A percentile compares a stretch with the other conserved stretches of the same genome.
phyloP scores from a whole-genome alignment of 2,797 vertebrate genomes.

The Spheniscus humboldti region DNA sequence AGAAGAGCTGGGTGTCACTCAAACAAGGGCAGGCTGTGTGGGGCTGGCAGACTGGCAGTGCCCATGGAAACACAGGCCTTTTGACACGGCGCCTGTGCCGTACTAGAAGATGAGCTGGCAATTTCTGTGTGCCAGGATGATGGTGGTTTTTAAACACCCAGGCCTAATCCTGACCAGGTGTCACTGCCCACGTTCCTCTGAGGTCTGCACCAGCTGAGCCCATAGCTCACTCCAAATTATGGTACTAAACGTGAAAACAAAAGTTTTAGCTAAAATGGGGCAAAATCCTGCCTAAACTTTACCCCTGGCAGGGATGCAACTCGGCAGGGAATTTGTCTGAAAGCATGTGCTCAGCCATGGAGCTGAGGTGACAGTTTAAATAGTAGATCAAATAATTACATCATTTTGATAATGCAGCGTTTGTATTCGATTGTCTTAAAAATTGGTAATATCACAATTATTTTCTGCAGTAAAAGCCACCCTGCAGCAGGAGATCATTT shows the following conservation, averaged over 20 bases:
- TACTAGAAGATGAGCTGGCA: slow-evolving; percentile 21
- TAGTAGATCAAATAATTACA: not conserved
- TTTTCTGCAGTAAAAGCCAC: not conserved
- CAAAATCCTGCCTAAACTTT: not conserved
- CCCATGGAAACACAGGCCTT: not conserved
- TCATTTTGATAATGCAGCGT: not conserved
- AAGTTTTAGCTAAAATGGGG: not conserved
- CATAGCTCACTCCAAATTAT: not conserved
- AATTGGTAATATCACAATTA: not conserved
- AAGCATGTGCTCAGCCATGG: not conserved
- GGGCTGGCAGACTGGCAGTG: slow-evolving; percentile 1
- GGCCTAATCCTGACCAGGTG: not conserved
- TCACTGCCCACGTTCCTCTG: not conserved
- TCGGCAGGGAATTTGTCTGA: not conserved
- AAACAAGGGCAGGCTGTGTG: slow-evolving; percentile 45
- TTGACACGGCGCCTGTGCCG: not conserved
- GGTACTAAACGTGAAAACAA: not conserved
- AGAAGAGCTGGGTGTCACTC: not conserved
- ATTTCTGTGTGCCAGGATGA: not conserved
- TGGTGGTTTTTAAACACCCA: not conserved
- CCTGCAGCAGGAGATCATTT: not conserved
- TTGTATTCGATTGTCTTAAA: not conserved
- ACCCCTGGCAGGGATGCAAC: not conserved
- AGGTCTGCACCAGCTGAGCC: not conserved
- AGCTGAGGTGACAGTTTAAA: not conserved